These are phyloP conservation scores for Amphiduros pacificus DNA, from an alignment of 2,888 invertebrate genomes.

Conservation along the genomic window DNA sequence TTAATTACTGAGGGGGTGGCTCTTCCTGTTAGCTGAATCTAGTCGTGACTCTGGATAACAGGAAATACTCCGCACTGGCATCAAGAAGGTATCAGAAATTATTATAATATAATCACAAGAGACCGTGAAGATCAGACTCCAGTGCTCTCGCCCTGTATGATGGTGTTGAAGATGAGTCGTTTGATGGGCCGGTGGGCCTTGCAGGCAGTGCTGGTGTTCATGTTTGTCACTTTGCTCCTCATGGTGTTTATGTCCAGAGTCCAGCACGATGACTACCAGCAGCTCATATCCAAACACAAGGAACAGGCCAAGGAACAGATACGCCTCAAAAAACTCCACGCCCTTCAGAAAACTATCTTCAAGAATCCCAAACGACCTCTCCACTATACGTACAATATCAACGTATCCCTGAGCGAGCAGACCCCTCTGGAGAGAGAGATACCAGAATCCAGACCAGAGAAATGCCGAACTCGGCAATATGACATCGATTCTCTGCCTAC, in stretches of 20 bases:
- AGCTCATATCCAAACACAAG: neutral
- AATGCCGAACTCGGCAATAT: constrained; percentile 21
- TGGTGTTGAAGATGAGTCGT: no score
- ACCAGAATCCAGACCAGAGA: constrained; percentile 26
- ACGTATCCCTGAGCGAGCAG: constrained; percentile 32
- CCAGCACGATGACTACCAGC: constrained; percentile 1
- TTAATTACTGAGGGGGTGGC: no score
- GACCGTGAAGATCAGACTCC: no score
- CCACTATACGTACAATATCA: constrained; percentile 35
- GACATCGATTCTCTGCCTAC: constrained; percentile 26
- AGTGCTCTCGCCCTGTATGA: no score
- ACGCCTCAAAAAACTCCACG: constrained; percentile 1
- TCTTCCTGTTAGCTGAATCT: no score
- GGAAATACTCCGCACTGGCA: no score
- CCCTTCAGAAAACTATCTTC: constrained; percentile 26
- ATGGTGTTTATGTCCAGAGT: constrained; percentile 17
- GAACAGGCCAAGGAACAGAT: constrained; percentile 7
- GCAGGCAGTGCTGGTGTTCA: constrained; percentile 16
- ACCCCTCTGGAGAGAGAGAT: constrained; percentile 32
- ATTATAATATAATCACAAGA: no score
- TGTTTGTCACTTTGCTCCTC: constrained; percentile 20
- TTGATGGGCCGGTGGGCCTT: constrained; percentile 8
- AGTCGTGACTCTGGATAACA: no score
- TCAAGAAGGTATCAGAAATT: no score
- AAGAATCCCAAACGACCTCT: constrained; percentile 27